These are phyloP conservation scores for Urocyon cinereoargenteus DNA, from an alignment of 2,797 vertebrate species.

Conservation along the genomic window DNA sequence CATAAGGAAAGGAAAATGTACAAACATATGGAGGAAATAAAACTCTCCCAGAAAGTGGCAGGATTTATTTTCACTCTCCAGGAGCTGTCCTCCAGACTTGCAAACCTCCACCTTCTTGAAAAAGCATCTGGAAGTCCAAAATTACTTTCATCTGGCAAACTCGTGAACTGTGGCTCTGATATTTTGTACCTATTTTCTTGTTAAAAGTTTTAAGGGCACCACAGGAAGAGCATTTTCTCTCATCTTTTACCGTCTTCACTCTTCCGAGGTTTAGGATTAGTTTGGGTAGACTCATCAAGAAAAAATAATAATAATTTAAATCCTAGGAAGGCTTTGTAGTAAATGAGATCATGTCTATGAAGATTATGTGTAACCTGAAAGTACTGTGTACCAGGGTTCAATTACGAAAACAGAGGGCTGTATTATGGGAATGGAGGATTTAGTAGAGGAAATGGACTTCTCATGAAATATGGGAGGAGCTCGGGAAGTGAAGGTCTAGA, in stretches of 20 bases:
- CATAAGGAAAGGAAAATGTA: slow-evolving; percentile 63
- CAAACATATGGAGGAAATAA: slow-evolving; percentile 74
- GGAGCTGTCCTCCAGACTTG: slow-evolving; percentile 56
- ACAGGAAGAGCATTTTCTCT: slow-evolving; percentile 25
- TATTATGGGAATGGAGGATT: not conserved
- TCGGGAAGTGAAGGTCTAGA: not conserved
- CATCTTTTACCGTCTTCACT: not conserved
- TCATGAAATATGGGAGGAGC: not conserved
- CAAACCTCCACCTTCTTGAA: slow-evolving; percentile 58
- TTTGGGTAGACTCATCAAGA: not conserved
- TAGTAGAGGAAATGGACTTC: not conserved
- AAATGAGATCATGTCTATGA: slow-evolving; percentile 26
- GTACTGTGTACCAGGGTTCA: not conserved
- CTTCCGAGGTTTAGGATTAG: not conserved
- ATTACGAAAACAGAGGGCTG: not conserved
- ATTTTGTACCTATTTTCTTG: slow-evolving; percentile 37
- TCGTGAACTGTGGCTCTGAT: slow-evolving; percentile 10
- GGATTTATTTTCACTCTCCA: slow-evolving; percentile 64
- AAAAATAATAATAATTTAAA: slow-evolving; percentile 27
- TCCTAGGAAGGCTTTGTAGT: slow-evolving; percentile 28
- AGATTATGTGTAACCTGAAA: not conserved
- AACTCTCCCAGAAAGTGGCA: slow-evolving; percentile 50
- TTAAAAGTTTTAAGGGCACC: not conserved
- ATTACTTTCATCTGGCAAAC: slow-evolving; percentile 59
- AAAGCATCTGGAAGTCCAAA: slow-evolving; percentile 65